Conservation (phyloP, 2,113 vertebrate species). For the Cephalopholis sonnerati region DNA sequence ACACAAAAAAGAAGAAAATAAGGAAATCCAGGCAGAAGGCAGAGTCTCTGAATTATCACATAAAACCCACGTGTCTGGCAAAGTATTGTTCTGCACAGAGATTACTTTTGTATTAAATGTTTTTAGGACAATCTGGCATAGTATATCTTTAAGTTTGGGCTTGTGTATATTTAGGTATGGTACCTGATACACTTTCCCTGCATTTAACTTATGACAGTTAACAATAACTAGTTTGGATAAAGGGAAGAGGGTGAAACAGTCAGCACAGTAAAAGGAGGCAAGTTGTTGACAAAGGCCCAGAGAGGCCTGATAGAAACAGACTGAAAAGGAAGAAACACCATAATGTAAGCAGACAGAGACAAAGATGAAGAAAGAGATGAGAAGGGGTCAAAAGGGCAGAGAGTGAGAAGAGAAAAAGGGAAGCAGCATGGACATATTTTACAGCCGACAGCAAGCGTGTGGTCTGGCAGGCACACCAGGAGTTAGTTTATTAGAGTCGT, state of each 20-base stretch:
- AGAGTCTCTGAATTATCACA: too few species aligned
- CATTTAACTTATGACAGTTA: background rate
- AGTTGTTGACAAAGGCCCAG: background rate
- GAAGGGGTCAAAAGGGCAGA: constrained; percentile 43
- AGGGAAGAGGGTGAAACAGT: constrained; percentile 2
- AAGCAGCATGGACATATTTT: constrained; percentile 64
- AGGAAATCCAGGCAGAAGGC: too few species aligned
- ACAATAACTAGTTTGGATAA: constrained; percentile 18
- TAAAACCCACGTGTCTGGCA: too few species aligned
- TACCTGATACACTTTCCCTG: background rate
- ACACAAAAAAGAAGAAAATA: too few species aligned
- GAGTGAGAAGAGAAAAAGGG: constrained; percentile 46
- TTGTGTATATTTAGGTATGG: background rate
- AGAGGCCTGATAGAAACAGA: constrained; percentile 22
- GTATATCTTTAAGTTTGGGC: background rate
- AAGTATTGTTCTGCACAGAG: too few species aligned
- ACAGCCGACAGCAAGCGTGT: constrained; percentile 64
- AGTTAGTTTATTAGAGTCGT: constrained; percentile 62
- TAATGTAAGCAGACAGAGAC: background rate
- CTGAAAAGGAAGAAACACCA: constrained; percentile 25
- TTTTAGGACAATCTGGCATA: too few species aligned
- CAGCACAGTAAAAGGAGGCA: background rate
- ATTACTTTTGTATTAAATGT: too few species aligned
- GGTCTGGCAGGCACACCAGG: constrained; percentile 59
- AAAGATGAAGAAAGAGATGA: background rate